These are phyloP conservation scores for Paratilapia polleni DNA, from an alignment of 2,113 vertebrate genomes.

Conservation along the genomic window DNA sequence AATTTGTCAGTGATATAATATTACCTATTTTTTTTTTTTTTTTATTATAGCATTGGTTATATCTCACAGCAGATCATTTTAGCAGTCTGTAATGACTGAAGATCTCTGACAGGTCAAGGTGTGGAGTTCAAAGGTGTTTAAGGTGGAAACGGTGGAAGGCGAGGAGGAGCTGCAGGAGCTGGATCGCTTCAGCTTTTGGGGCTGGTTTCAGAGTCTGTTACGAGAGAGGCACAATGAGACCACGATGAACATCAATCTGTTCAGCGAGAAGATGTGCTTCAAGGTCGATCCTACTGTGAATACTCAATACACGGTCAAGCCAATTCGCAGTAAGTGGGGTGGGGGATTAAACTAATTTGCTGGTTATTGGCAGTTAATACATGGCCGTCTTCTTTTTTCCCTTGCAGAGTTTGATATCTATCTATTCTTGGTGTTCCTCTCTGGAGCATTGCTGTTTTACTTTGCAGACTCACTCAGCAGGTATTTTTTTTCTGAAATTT, in stretches of 20 bases:
- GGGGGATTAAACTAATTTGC: not conserved
- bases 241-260: conserved; percentile 85
- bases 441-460: conserved; percentile 87
- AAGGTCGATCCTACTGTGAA: conserved; percentile 83
- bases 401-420: conserved; percentile 90
- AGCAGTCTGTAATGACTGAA: not conserved
- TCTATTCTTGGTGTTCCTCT: conserved; percentile 88
- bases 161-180: conserved; percentile 89
- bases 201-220: conserved; percentile 82
- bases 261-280: conserved; percentile 90
- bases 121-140: conserved; percentile 86
- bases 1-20: not conserved
- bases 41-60: not conserved
- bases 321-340: conserved; percentile 83
- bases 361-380: not conserved
- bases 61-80: too few species aligned
- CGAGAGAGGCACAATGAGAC: conserved; percentile 90
- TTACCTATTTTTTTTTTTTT: not conserved
- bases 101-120: conserved; percentile 83
- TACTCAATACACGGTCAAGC: conserved; percentile 75
- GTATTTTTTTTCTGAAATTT: conserved; percentile 68
- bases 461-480: conserved; percentile 92
- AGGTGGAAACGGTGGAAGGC: conserved; percentile 85
- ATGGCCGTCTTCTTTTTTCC: conserved; percentile 4
- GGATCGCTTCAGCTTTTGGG: conserved; percentile 86